A percentile compares a stretch with the other conserved stretches of the same genome.
Conservation (phyloP, 2,888 invertebrate genomes). For the Pachymerium ferrugineum region DNA sequence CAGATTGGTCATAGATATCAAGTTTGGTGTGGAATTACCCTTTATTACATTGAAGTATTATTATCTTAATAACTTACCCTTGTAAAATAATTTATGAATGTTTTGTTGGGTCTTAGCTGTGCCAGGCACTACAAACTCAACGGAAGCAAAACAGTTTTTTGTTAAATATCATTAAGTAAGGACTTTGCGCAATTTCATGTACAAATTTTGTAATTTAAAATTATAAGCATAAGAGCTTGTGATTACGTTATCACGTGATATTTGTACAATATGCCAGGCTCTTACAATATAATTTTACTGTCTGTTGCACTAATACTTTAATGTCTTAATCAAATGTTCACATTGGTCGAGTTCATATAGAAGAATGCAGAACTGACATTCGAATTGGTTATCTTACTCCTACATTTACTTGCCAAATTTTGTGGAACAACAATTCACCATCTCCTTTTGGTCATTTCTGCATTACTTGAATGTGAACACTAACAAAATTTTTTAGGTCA, state of each 20-base stretch:
- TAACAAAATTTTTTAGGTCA: conserved; percentile 63
- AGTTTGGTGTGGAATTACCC: conserved; percentile 64
- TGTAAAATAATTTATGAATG: conserved; percentile 18
- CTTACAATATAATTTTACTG: too few species aligned
- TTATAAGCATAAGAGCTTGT: too few species aligned
- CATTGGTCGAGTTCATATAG: too few species aligned
- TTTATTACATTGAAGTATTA: conserved; percentile 59
- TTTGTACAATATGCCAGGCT: too few species aligned
- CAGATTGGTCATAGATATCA: conserved; percentile 58
- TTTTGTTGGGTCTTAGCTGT: conserved; percentile 49
- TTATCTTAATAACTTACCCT: conserved; percentile 16
- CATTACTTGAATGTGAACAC: conserved; percentile 33
- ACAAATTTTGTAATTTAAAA: neutral
- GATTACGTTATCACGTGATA: too few species aligned
- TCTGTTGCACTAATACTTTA: too few species aligned
- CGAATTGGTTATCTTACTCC: too few species aligned
- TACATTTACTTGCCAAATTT: too few species aligned
- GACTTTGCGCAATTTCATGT: neutral
- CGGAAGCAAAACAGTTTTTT: conserved; percentile 69
- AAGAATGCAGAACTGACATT: too few species aligned
- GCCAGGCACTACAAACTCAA: conserved; percentile 63
- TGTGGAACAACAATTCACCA: too few species aligned
- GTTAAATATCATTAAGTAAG: conserved; percentile 72
- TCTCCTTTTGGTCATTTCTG: too few species aligned
- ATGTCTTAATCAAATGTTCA: too few species aligned